Evolutionary conservation across 1,140 invertebrate genomes (phyloP).

Genomic region (Papilio aristodemus): DNA sequence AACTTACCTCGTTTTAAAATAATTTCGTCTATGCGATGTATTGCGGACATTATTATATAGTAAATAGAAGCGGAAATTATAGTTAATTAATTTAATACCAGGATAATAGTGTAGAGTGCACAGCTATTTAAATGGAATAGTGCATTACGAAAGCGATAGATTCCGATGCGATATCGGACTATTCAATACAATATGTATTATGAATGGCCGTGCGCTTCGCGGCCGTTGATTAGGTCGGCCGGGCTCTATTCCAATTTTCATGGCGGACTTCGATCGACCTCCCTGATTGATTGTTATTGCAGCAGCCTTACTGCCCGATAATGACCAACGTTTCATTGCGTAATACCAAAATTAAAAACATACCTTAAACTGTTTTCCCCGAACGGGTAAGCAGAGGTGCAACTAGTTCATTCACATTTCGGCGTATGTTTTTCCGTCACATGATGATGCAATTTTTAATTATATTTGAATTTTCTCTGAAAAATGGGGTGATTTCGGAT

Average conservation of each 20-base stretch:
- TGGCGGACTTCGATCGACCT: constrained; percentile 49
- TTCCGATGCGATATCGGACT: constrained; percentile 51
- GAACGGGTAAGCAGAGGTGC: no score
- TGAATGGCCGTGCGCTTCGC: constrained; percentile 53
- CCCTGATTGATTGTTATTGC: constrained; percentile 67
- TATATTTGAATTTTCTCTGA: background rate
- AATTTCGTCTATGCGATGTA: background rate
- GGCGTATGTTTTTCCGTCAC: no score
- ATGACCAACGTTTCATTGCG: constrained; percentile 20
- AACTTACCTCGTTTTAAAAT: no score
- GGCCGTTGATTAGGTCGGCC: constrained; percentile 64
- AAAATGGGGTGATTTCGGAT: background rate
- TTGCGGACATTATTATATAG: background rate
- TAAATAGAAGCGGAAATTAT: background rate
- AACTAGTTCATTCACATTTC: background rate
- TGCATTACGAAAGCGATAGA: constrained; percentile 53
- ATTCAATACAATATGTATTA: constrained; percentile 70
- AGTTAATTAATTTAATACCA: constrained; percentile 40
- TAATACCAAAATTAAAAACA: constrained; percentile 8
- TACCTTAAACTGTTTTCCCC: no score
- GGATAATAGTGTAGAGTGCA: constrained; percentile 38
- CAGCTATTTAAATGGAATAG: constrained; percentile 51
- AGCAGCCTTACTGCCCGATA: constrained; percentile 39
- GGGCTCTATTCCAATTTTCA: constrained; percentile 68
- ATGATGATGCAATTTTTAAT: no score